A percentile compares a stretch with the other conserved stretches of the same genome.
phyloP scores from a whole-genome alignment of 2,797 vertebrate species.

The Tachyglossus aculeatus region DNA sequence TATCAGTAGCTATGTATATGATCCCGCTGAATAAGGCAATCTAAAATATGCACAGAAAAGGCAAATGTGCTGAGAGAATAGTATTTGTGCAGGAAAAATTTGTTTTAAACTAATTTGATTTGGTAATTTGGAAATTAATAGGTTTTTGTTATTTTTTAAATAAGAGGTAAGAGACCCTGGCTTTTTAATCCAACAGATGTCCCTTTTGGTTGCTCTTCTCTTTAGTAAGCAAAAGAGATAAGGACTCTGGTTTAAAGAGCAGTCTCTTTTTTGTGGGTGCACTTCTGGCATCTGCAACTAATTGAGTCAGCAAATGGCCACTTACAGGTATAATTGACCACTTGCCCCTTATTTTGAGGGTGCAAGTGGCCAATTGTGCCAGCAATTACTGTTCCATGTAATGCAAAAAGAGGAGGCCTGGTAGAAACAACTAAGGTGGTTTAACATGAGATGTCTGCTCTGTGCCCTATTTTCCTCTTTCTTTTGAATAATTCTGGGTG shows the following conservation, averaged over 20 bases:
- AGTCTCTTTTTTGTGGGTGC: conserved; percentile 26
- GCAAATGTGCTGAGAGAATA: too few relatives aligned
- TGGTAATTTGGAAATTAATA: too few relatives aligned
- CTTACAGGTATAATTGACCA: conserved; percentile 46
- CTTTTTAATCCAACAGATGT: background rate
- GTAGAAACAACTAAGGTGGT: background rate
- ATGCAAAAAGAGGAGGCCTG: conserved; percentile 16
- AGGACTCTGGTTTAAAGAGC: background rate
- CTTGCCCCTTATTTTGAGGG: conserved; percentile 56
- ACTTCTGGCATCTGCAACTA: conserved; percentile 48
- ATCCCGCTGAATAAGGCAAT: too few relatives aligned
- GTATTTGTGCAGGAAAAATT: too few relatives aligned
- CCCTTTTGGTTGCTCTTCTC: background rate
- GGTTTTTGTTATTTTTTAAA: too few relatives aligned
- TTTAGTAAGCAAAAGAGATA: too few relatives aligned
- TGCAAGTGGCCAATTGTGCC: conserved; percentile 44
- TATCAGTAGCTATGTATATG: too few relatives aligned
- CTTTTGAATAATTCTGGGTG: background rate
- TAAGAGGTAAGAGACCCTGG: too few relatives aligned
- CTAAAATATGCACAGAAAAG: too few relatives aligned
- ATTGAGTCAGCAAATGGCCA: conserved; percentile 39
- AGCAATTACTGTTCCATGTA: conserved; percentile 35
- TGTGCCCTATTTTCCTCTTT: background rate
- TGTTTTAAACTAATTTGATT: too few relatives aligned
- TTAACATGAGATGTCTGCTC: conserved; percentile 6